A percentile compares a stretch with the other conserved stretches of the same genome.
phyloP scores from a whole-genome alignment of 2,888 invertebrate species.

The Phengaris arion region DNA sequence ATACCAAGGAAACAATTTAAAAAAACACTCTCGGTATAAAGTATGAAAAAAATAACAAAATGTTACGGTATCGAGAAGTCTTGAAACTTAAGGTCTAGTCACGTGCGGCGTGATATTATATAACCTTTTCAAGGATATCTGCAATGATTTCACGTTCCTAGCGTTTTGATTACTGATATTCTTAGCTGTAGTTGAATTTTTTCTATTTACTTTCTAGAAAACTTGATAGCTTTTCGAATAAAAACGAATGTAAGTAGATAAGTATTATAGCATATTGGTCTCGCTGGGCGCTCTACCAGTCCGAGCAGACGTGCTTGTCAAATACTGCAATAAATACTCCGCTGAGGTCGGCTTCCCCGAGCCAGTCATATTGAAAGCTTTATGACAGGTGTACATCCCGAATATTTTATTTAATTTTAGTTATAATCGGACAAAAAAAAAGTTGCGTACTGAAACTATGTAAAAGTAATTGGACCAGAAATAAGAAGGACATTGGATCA shows the following conservation, averaged over 20 bases:
- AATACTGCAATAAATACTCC: no score
- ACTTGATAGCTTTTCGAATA: neutral
- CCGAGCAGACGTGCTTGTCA: no score
- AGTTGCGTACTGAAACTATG: no score
- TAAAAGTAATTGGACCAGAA: no score
- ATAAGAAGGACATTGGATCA: no score
- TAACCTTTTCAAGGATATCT: constrained; percentile 32
- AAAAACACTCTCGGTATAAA: neutral
- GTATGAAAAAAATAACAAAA: constrained; percentile 49
- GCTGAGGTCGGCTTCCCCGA: no score
- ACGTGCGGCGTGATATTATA: constrained; percentile 39
- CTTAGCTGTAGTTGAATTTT: constrained; percentile 1
- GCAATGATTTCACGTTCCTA: constrained; percentile 18
- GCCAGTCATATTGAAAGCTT: no score
- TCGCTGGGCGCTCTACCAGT: no score
- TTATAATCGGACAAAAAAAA: no score
- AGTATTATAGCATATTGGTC: no score
- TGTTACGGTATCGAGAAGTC: constrained; percentile 48
- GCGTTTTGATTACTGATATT: constrained; percentile 27
- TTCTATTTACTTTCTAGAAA: neutral
- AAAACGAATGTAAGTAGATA: neutral
- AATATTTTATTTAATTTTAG: no score
- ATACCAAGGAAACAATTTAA: neutral
- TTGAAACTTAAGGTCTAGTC: constrained; percentile 36
- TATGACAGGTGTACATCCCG: no score